Conservation (phyloP, 2,797 vertebrate genomes). For the Xiphophorus birchmanni region DNA sequence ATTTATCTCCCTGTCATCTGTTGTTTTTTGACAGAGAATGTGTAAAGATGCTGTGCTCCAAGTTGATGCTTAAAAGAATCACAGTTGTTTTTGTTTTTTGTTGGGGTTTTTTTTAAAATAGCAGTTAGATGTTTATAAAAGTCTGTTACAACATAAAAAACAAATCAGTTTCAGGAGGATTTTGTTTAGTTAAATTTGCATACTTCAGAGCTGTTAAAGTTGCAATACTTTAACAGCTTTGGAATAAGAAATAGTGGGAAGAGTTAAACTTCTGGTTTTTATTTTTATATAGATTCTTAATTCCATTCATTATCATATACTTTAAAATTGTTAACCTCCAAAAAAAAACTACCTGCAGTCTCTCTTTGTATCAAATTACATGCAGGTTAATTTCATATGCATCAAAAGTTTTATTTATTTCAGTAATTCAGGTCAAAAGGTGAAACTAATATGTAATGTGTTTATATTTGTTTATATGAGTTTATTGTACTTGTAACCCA, state of each 20-base stretch:
- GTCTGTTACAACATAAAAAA: background rate
- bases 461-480: background rate
- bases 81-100: background rate
- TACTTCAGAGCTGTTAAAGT: background rate
- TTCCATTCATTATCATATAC: background rate
- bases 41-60: background rate
- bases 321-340: background rate
- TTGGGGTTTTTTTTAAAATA: background rate
- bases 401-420: background rate
- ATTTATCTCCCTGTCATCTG: conserved; percentile 4
- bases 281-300: background rate
- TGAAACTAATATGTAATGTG: background rate
- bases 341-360: background rate
- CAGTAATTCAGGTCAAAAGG: background rate
- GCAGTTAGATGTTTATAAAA: background rate
- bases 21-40: conserved; percentile 6
- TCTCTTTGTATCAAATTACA: background rate
- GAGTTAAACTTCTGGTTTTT: background rate
- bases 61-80: conserved; percentile 18
- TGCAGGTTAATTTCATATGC: background rate
- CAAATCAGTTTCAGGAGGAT: background rate
- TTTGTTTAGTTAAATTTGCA: background rate
- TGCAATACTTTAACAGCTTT: background rate
- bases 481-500: background rate
- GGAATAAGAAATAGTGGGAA: background rate